A percentile compares a stretch with the other conserved stretches of the same genome.
phyloP scores from a whole-genome alignment of 1,140 invertebrate species.

The Diorhabda sublineata region DNA sequence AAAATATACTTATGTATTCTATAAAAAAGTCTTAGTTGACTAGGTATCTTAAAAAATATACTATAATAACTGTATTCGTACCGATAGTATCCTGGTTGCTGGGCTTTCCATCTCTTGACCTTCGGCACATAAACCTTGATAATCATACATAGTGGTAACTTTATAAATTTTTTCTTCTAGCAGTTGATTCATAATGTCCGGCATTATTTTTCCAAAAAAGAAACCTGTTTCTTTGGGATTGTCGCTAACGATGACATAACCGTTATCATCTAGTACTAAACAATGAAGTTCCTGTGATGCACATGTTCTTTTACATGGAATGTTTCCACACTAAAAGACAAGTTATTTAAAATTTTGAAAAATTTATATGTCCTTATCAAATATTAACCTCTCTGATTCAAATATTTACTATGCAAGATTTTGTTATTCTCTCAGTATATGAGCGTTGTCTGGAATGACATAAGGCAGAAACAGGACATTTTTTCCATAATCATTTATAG shows the following conservation, averaged over 20 bases:
- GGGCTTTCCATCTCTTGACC: conserved; percentile 58
- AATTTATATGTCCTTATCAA: too few relatives aligned
- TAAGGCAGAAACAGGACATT: too few relatives aligned
- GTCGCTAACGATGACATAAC: conserved; percentile 78
- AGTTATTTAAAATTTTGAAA: too few relatives aligned
- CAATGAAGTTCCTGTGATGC: conserved; percentile 71
- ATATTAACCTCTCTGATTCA: too few relatives aligned
- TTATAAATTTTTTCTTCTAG: conserved; percentile 75
- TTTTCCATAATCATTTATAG: too few relatives aligned
- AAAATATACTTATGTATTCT: too few relatives aligned
- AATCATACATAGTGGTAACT: conserved; percentile 75
- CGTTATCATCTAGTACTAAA: conserved; percentile 85
- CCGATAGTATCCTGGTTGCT: conserved; percentile 58
- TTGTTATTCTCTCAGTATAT: not conserved
- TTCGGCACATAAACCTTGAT: conserved; percentile 83
- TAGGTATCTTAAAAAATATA: not conserved
- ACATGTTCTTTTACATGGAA: conserved; percentile 61
- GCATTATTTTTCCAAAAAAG: conserved; percentile 81
- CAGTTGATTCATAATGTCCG: conserved; percentile 74
- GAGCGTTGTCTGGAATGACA: not conserved
- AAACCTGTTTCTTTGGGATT: conserved; percentile 67
- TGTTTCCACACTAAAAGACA: conserved; percentile 54
- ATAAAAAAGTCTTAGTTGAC: too few relatives aligned
- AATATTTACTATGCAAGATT: not conserved
- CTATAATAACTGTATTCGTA: conserved; percentile 45